phyloP scores from a whole-genome alignment of 2,797 vertebrate species.

The Acanthiza pusilla region DNA sequence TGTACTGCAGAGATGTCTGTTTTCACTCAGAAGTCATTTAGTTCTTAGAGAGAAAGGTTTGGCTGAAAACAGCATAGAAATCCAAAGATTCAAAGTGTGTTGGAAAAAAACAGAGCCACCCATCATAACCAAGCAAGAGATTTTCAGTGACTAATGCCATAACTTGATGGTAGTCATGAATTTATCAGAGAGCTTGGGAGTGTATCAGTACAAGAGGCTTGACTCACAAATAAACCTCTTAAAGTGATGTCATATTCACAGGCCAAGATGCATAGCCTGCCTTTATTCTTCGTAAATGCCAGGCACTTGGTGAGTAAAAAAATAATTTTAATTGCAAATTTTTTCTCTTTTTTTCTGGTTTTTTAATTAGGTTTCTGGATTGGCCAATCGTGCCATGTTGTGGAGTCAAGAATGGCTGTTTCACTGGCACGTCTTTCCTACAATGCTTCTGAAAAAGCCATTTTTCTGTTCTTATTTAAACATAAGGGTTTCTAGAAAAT shows the following conservation, averaged over 20 bases:
- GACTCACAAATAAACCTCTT: conserved; percentile 4
- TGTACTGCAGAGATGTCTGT: not conserved
- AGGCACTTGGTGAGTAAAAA: not conserved
- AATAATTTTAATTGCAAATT: not conserved
- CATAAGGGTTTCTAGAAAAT: not conserved
- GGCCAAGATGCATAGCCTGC: not conserved
- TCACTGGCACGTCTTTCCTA: not conserved
- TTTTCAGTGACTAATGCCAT: not conserved
- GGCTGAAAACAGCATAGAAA: not conserved
- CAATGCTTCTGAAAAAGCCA: not conserved
- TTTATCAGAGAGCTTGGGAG: not conserved
- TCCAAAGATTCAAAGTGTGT: not conserved
- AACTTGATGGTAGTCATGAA: not conserved
- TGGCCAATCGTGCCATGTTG: not conserved
- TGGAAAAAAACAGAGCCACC: not conserved
- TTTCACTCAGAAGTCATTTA: conserved; percentile 5
- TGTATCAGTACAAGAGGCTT: not conserved
- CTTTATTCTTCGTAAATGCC: not conserved
- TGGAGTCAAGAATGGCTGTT: not conserved
- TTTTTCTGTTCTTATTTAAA: not conserved
- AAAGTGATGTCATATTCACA: not conserved
- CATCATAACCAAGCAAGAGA: not conserved
- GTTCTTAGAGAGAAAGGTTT: not conserved
- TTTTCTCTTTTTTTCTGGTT: not conserved
- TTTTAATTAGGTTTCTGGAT: not conserved